Evolutionary conservation across 2,113 vertebrate species (phyloP).

Genomic region (Machaerirhynchus nigripectus): DNA sequence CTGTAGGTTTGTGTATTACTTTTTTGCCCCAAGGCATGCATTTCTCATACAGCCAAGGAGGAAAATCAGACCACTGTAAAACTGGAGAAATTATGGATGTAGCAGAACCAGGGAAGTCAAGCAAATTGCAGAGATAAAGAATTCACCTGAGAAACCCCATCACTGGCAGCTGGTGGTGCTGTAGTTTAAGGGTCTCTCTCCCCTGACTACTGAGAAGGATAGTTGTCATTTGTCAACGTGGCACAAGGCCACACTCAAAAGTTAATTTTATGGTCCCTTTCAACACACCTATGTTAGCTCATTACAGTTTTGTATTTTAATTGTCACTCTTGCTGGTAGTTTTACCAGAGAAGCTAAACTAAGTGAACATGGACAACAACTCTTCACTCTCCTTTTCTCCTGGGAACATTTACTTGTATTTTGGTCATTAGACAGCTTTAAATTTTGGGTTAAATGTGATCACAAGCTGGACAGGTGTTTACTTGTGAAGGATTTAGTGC

Average conservation of each 20-base stretch:
- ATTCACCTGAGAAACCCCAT: background rate
- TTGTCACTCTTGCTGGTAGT: background rate
- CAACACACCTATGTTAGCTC: background rate
- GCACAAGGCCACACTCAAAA: background rate
- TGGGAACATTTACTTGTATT: background rate
- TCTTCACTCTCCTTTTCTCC: background rate
- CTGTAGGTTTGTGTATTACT: background rate
- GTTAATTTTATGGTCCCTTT: background rate
- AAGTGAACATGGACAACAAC: background rate
- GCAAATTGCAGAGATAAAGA: background rate
- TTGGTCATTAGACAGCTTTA: background rate
- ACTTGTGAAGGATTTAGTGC: background rate
- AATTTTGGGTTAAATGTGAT: background rate
- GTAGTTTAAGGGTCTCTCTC: background rate
- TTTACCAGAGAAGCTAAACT: background rate
- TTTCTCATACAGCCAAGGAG: background rate
- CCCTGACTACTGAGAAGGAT: background rate
- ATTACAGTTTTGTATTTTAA: background rate
- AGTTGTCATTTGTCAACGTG: background rate
- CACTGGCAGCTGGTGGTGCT: background rate
- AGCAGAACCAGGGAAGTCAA: background rate
- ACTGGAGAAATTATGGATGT: background rate
- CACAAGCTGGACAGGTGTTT: background rate
- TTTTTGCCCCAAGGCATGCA: background rate
- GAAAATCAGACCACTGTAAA: background rate